A percentile compares a stretch with the other conserved stretches of the same genome.
Evolutionary conservation across 1,140 invertebrate species (phyloP).

Genomic region (Vollenhovia emeryi): DNA sequence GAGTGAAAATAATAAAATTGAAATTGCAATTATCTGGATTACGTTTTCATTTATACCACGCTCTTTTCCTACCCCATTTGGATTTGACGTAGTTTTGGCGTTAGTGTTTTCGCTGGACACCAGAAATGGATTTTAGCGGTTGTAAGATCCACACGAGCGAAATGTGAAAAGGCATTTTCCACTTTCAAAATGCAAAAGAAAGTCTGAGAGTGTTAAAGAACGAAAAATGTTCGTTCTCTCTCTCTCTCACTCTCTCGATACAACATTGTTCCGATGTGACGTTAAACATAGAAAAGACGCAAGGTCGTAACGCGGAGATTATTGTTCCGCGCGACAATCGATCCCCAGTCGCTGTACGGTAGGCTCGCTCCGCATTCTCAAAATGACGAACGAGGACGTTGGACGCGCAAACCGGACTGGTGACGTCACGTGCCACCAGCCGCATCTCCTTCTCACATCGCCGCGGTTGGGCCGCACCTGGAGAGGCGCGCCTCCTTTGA

Average conservation of each 20-base stretch:
- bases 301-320: neutral
- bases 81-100: too few species aligned
- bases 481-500: constrained; percentile 65
- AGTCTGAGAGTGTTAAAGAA: neutral
- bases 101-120: too few species aligned
- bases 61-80: too few species aligned
- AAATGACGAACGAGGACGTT: constrained; percentile 21
- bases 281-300: neutral
- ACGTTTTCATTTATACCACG: too few species aligned
- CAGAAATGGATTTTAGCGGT: too few species aligned
- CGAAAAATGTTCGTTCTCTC: too few species aligned
- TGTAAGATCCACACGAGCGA: too few species aligned
- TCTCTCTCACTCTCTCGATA: too few species aligned
- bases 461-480: constrained; percentile 55
- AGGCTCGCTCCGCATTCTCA: neutral
- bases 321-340: neutral
- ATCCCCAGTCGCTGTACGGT: neutral
- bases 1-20: too few species aligned
- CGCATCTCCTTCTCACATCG: constrained; percentile 4
- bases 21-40: too few species aligned
- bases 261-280: neutral
- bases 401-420: constrained; percentile 4
- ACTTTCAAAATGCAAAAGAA: too few species aligned
- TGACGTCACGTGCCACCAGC: constrained; percentile 11
- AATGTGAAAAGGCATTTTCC: too few species aligned